Evolutionary conservation across 2,888 invertebrate genomes (phyloP), one percentile per base, ranked within the genome.

Genomic region (Plebejus argus): DNA sequence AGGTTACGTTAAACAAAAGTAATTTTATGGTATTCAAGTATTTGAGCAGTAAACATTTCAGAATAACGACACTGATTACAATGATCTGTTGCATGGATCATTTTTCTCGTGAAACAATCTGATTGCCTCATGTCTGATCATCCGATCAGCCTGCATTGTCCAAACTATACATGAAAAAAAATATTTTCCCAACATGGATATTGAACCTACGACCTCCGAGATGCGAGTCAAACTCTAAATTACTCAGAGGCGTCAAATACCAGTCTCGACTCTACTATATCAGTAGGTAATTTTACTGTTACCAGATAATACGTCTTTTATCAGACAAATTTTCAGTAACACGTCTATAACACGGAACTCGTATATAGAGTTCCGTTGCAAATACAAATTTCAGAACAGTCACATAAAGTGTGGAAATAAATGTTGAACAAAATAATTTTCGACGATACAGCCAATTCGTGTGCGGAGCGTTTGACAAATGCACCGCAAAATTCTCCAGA

Each of bases 381-480:
- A 23, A 28, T 5, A 66, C 66, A 66, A 28, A 66, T 33, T 66
- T 15, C 66, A 66, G 66, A 28, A 66, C 66, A 66, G 28, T 33
- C 28, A 28, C 28, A 28, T 53, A 74, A 74, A 74, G 74, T 74
- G 49, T 49, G 18, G 28, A 74, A 45, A 74, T 74, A 74, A 74
- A 74, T 49, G 74, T 74, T 74, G 39, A 53, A 74, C 74, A 74
- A 74, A 74, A 74, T 74, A 74, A 74, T 74, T 72, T 72, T 74
- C 74, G 49, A 53, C 74, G 74, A 74, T 49, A 74, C 53, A 53
- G 74, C 74, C 74, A 74, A 74, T 76, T 76, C 76, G 76, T 35
- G 58, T 39, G 58, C 76, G 72, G 72, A 39, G 23, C 79, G 79
- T 79, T 78, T 81, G 80, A 81, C 79, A 79, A 80, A 81, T 81